Percentiles rank a stretch among this genome's conserved stretches.
These are phyloP conservation scores for Pseudopipra pipra DNA, from an alignment of 2,113 vertebrate genomes.

Conservation along the genomic window DNA sequence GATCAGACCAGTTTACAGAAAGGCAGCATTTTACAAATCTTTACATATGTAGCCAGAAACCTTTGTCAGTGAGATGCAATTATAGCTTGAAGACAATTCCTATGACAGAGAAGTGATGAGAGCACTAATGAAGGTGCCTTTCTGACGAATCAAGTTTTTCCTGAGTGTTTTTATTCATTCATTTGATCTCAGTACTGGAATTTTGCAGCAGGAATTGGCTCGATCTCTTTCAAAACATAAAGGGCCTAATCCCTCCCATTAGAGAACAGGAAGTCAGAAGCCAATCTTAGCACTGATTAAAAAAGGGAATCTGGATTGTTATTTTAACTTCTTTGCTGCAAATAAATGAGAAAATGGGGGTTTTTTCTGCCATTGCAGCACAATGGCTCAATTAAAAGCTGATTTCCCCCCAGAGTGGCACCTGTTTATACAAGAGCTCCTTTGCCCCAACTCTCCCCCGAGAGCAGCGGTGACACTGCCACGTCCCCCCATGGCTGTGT, in stretches of 20 bases:
- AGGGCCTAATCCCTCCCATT: constrained; percentile 6
- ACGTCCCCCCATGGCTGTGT: not conserved
- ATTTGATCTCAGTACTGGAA: constrained; percentile 15
- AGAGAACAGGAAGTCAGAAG: constrained; percentile 46
- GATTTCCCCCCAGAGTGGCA: not conserved
- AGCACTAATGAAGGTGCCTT: not conserved
- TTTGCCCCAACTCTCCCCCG: not conserved
- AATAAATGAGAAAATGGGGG: not conserved
- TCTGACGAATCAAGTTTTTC: constrained; percentile 12
- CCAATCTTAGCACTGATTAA: constrained; percentile 15
- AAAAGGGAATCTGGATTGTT: not conserved
- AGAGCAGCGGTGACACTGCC: not conserved
- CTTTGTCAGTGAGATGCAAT: constrained; percentile 29
- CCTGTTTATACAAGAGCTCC: not conserved
- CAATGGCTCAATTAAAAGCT: not conserved
- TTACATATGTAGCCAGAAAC: constrained; percentile 37
- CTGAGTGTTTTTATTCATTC: not conserved
- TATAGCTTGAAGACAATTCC: constrained; percentile 23
- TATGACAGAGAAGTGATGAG: not conserved
- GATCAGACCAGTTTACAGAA: constrained; percentile 13
- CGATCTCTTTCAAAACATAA: not conserved
- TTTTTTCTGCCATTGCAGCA: not conserved
- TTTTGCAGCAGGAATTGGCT: constrained; percentile 31
- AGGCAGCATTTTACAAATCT: constrained; percentile 20
- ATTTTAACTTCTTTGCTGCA: constrained; percentile 18